These are phyloP conservation scores for Gnatocerus cornutus DNA, from an alignment of 2,888 invertebrate species.

Conservation along the genomic window DNA sequence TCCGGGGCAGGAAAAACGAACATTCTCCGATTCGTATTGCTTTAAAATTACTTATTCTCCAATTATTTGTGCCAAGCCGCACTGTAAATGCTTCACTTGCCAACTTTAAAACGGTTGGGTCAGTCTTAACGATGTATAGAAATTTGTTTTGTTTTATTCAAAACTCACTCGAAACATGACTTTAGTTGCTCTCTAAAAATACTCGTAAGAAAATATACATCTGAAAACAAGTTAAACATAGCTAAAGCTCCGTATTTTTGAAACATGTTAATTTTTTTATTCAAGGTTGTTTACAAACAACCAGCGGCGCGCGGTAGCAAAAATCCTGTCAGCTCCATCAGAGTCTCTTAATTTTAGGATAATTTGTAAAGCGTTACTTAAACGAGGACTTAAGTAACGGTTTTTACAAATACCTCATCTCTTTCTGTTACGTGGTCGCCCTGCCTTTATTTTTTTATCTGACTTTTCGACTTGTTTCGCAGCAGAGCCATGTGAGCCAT, in stretches of 20 bases:
- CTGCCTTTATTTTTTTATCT: conserved; percentile 36
- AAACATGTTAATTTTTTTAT: conserved; percentile 14
- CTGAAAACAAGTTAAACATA: conserved; percentile 36
- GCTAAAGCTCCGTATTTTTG: conserved; percentile 11
- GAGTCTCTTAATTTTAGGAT: conserved; percentile 1
- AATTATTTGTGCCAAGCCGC: background rate
- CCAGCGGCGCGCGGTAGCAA: background rate
- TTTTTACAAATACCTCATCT: background rate
- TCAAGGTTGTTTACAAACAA: conserved; percentile 4
- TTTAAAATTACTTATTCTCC: background rate
- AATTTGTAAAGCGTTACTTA: background rate
- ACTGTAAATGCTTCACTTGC: background rate
- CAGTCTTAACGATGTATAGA: conserved; percentile 1
- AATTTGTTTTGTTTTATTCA: background rate
- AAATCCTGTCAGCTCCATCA: too few relatives aligned
- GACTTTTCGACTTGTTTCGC: conserved; percentile 61
- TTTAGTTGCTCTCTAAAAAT: conserved; percentile 29
- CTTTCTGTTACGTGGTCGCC: conserved; percentile 5
- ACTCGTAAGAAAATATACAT: conserved; percentile 17
- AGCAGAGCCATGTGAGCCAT: conserved; percentile 88
- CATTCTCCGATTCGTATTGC: too few relatives aligned
- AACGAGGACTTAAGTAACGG: conserved; percentile 1
- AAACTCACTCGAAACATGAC: conserved; percentile 8
- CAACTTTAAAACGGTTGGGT: background rate
- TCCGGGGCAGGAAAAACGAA: too few relatives aligned